phyloP scores from a whole-genome alignment of 2,888 invertebrate genomes.

The Poecilobothrus nobilitatus region DNA sequence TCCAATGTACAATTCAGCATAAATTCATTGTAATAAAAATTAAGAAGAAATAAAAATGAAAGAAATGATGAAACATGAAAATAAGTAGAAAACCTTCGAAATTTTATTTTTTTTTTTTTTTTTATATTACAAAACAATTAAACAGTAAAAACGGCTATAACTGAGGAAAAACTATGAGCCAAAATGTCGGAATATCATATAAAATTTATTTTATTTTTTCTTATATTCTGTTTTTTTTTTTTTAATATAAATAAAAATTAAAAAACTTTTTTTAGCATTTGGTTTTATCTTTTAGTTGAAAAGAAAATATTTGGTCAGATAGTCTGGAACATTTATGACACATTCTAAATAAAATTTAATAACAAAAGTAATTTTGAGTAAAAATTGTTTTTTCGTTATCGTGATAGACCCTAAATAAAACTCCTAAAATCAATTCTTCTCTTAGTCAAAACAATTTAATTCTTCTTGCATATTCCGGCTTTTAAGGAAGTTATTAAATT shows the following conservation, averaged over 20 bases:
- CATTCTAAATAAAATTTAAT: neutral
- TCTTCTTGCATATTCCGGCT: no score
- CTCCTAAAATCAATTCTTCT: no score
- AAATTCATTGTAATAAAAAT: neutral
- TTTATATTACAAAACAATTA: neutral
- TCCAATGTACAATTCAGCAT: no score
- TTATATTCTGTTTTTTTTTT: no score
- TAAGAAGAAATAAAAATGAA: neutral
- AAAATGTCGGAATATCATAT: neutral
- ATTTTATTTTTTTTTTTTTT: no score
- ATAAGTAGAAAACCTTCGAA: no score
- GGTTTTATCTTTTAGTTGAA: neutral
- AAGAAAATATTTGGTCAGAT: neutral
- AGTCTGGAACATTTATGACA: neutral
- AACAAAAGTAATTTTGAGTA: neutral
- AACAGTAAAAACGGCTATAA: neutral
- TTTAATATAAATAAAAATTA: neutral
- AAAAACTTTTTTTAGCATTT: neutral
- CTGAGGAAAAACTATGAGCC: neutral
- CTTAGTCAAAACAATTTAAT: no score
- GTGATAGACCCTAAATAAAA: no score
- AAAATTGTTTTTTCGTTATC: no score
- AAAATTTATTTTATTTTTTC: neutral
- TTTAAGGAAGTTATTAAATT: no score
- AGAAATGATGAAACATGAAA: no score